Evolutionary conservation across 2,113 vertebrate genomes (phyloP), one percentile per base, ranked within the genome.

Genomic region (Ascaphus truei): DNA sequence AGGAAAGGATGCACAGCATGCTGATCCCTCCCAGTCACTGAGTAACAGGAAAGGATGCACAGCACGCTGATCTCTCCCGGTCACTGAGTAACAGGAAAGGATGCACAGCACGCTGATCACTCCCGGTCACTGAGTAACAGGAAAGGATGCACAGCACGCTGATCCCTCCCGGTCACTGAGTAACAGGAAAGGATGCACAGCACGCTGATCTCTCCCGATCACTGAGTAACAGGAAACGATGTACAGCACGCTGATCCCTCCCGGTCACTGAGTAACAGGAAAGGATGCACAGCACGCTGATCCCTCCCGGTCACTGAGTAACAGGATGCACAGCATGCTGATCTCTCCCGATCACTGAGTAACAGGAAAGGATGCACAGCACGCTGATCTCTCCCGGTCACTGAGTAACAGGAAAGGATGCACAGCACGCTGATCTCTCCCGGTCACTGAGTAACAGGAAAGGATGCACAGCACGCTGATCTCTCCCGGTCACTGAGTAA

Each of bases 31-130:
- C 16, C 50, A n/a, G n/a, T n/a, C 36, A 61, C 9, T 9, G 2
- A 48, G 0, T 2, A 26, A 22, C 3, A 36, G 0, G 22, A 16
- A 4, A n/a, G n/a, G n/a, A n/a, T n/a, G n/a, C n/a, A n/a, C n/a
- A n/a, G n/a, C n/a, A n/a, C n/a, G n/a, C n/a, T n/a, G n/a, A n/a
- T n/a, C n/a, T n/a, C n/a, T n/a, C n/a, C n/a, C n/a, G n/a, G n/a
- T n/a, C n/a, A n/a, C n/a, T n/a, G n/a, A n/a, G n/a, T n/a, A n/a
- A n/a, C n/a, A n/a, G n/a, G n/a, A n/a, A n/a, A n/a, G n/a, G 11
- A 48, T 23, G 3, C 20, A 20, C 16, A 20, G n/a, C 20, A 48
- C 9, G 9, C 41, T 18, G 41, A 45, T n/a, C 16, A 3, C 5
- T 53, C 48, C 16, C 50, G 13, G n/a, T n/a, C 36, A 61, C 9